Evolutionary conservation across 2,113 vertebrate species (phyloP).

Genomic region (Cololabis saira): DNA sequence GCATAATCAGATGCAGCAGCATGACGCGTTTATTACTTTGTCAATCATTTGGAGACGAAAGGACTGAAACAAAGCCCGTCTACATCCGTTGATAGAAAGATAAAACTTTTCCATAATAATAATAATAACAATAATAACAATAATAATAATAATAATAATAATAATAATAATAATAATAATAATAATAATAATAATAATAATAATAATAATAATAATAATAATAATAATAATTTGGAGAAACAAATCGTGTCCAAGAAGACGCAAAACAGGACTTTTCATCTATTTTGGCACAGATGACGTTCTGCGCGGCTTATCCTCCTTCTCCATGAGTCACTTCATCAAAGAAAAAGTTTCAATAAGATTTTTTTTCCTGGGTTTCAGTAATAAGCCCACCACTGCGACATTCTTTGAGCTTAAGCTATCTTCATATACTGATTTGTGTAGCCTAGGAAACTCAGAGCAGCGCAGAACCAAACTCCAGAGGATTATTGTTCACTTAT

Average conservation of each 20-base stretch:
- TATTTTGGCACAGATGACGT: conserved; percentile 40
- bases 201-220: conserved; percentile 12
- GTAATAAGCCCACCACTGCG: conserved; percentile 97
- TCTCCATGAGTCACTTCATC: conserved; percentile 88
- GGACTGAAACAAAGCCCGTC: conserved; percentile 71
- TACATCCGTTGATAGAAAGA: conserved; percentile 73
- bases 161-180: conserved; percentile 21
- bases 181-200: conserved; percentile 8
- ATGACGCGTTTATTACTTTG: conserved; percentile 79
- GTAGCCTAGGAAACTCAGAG: conserved; percentile 89
- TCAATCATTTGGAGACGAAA: conserved; percentile 78
- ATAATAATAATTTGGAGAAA: not conserved
- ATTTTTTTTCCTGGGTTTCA: conserved; percentile 77
- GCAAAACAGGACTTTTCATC: conserved; percentile 34
- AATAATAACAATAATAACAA: conserved; percentile 20
- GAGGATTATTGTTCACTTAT: conserved; percentile 45
- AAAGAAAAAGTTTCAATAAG: conserved; percentile 89
- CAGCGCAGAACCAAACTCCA: conserved; percentile 84
- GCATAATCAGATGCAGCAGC: conserved; percentile 77
- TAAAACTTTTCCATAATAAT: conserved; percentile 29
- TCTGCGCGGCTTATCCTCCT: conserved; percentile 74
- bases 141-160: conserved; percentile 1
- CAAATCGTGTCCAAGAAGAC: not conserved
- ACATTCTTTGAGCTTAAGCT: conserved; percentile 92
- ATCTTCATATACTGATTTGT: conserved; percentile 97